Percentiles rank a stretch among this genome's conserved stretches.
Conservation (phyloP, 2,113 vertebrate genomes). For the Pogonocichla stellata region DNA sequence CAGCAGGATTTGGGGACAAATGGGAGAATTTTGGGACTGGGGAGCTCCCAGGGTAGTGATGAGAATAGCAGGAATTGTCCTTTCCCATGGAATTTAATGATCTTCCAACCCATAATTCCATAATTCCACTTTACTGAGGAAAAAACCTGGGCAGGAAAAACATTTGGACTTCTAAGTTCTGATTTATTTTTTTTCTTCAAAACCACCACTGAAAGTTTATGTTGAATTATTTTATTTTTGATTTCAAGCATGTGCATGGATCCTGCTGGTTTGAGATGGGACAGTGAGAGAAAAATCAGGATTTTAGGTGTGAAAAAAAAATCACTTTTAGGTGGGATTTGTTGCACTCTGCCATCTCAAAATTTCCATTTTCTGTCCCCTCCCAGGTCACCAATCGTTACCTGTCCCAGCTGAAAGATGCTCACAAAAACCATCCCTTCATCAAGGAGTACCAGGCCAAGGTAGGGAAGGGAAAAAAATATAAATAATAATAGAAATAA, state of each 20-base stretch:
- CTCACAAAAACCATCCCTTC: slow-evolving; percentile 89
- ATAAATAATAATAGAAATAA: accelerated
- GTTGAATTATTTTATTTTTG: neutral
- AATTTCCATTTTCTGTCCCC: neutral
- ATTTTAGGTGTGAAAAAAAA: neutral
- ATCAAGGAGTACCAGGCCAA: slow-evolving; percentile 92
- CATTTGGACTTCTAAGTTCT: neutral
- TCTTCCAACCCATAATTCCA: neutral
- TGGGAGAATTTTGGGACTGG: accelerated
- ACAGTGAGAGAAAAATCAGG: neutral
- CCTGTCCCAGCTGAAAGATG: slow-evolving; percentile 93
- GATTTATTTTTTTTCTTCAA: neutral
- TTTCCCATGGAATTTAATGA: too few relatives aligned
- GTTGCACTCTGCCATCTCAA: accelerated
- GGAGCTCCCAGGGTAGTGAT: accelerated
- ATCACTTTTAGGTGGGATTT: neutral
- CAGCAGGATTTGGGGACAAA: neutral
- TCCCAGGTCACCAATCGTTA: slow-evolving; percentile 90
- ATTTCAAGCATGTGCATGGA: accelerated
- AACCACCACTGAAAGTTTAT: neutral
- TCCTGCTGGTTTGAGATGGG: neutral
- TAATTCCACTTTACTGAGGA: neutral
- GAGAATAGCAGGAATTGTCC: too few relatives aligned
- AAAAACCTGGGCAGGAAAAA: neutral
- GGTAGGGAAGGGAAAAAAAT: slow-evolving; percentile 48